Conservation (phyloP, 2,797 vertebrate species). For the Columba guinea region DNA sequence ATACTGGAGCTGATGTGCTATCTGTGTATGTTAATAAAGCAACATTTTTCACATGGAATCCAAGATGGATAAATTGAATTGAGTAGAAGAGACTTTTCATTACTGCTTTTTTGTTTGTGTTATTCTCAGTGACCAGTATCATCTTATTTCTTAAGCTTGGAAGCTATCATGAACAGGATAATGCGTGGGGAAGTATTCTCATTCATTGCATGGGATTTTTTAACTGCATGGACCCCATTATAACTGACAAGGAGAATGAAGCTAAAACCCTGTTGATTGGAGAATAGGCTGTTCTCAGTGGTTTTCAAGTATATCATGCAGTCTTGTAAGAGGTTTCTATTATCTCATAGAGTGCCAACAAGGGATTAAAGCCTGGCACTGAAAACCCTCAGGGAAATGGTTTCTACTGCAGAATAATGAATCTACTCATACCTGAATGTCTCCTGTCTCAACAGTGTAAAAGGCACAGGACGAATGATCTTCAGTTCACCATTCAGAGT, state of each 20-base stretch:
- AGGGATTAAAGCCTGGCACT: conserved; percentile 20
- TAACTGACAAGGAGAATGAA: background rate
- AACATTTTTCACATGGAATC: background rate
- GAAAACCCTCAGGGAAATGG: conserved; percentile 15
- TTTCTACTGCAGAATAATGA: conserved; percentile 21
- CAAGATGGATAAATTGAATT: background rate
- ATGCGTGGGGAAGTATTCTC: background rate
- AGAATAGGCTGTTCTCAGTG: background rate
- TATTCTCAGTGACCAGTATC: background rate
- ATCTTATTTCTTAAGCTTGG: background rate
- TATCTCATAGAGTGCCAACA: conserved; percentile 10
- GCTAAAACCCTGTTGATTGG: background rate
- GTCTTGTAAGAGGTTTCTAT: conserved; percentile 29
- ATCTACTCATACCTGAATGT: background rate
- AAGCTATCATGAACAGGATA: background rate
- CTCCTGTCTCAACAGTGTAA: background rate
- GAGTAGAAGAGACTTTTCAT: conserved; percentile 6
- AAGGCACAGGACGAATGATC: background rate
- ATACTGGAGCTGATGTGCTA: background rate
- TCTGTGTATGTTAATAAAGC: background rate
- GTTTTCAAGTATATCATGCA: conserved; percentile 4
- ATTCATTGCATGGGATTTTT: background rate
- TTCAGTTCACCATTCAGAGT: background rate
- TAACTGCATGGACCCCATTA: background rate
- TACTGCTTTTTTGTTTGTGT: background rate